These are phyloP conservation scores for Romanogobio albipinnatus DNA, from an alignment of 2,113 vertebrate species.

Conservation along the genomic window DNA sequence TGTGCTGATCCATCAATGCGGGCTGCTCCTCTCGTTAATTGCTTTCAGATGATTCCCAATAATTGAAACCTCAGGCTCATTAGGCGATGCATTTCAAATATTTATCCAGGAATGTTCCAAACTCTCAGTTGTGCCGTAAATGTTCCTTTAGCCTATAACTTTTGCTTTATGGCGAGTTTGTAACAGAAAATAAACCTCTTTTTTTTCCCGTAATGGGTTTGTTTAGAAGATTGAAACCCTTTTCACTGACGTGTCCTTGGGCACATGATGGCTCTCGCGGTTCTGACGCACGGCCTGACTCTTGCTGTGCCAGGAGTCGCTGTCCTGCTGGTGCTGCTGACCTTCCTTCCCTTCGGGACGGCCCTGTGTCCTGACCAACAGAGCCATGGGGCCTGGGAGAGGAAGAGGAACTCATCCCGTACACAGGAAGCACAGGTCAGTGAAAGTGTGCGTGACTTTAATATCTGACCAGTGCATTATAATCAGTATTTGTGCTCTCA, in stretches of 20 bases:
- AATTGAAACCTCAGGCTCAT: constrained; percentile 8
- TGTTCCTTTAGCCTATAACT: neutral
- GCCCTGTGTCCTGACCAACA: neutral
- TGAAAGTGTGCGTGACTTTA: neutral
- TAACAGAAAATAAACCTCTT: constrained; percentile 9
- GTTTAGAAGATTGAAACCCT: neutral
- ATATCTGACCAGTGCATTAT: neutral
- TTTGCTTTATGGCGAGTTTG: neutral
- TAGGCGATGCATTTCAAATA: constrained; percentile 11
- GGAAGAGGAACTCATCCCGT: neutral
- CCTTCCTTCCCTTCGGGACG: neutral
- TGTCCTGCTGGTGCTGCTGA: neutral
- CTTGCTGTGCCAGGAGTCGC: neutral
- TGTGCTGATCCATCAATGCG: neutral
- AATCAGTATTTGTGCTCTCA: neutral
- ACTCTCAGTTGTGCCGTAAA: constrained; percentile 4
- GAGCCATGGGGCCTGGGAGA: neutral
- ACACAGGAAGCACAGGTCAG: neutral
- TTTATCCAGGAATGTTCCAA: constrained; percentile 4
- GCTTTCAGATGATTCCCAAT: constrained; percentile 27
- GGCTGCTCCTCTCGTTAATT: neutral
- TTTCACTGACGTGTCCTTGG: constrained; percentile 1
- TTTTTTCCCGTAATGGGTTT: neutral
- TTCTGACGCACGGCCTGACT: neutral
- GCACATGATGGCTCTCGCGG: neutral